Conservation (phyloP, 2,888 invertebrate species). For the Lacanobia oleracea region DNA sequence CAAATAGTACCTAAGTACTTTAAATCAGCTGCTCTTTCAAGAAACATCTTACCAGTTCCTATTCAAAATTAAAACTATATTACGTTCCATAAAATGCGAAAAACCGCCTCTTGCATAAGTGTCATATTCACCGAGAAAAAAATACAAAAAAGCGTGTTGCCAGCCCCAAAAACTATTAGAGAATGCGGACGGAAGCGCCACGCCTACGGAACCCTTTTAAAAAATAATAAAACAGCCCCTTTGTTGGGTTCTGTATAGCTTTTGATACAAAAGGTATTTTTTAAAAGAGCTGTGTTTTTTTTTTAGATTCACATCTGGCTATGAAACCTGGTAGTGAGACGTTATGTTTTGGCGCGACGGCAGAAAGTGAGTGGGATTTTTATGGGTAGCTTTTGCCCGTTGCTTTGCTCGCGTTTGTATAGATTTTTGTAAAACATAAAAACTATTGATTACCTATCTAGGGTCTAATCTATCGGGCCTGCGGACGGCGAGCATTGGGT, state of each 20-base stretch:
- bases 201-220: constrained; percentile 81
- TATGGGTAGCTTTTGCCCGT: too few species aligned
- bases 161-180: constrained; percentile 74
- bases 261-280: constrained; percentile 72
- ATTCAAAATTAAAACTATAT: constrained; percentile 42
- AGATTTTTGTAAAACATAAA: too few species aligned
- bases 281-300: constrained; percentile 56
- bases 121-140: constrained; percentile 72
- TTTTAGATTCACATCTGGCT: constrained; percentile 62
- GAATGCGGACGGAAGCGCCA: constrained; percentile 74
- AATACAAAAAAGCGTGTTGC: constrained; percentile 66
- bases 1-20: neutral
- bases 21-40: constrained; percentile 33
- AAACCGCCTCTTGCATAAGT: constrained; percentile 67
- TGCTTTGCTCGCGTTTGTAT: too few species aligned
- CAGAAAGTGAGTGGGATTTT: neutral
- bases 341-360: constrained; percentile 14
- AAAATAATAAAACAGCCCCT: constrained; percentile 73
- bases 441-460: too few species aligned
- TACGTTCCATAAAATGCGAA: constrained; percentile 59
- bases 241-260: constrained; percentile 65
- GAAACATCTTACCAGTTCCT: constrained; percentile 9
- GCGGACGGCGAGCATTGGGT: too few species aligned
- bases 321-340: constrained; percentile 46
- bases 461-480: too few species aligned